Base-by-base conservation (phyloP, 2,888 invertebrate species). In the Hirtodrosophila histrioides region DNA sequence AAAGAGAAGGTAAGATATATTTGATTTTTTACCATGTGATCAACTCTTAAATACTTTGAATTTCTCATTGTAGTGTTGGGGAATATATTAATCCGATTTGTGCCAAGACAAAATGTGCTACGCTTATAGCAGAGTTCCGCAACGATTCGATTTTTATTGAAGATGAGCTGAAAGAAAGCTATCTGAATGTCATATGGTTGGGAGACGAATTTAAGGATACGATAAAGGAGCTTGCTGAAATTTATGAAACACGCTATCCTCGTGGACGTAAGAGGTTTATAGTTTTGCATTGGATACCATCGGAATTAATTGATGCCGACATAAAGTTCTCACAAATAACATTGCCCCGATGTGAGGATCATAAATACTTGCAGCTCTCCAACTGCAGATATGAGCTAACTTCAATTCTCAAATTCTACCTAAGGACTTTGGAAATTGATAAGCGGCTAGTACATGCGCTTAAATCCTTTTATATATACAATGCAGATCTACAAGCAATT, bases 361-460 rank as follows among this genome's bases (percentile, higher is more conserved):
- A 73, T 6, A 3, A 12, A 1, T 75, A 88, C 69, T 55, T 86
- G 39, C 57, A 69, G 62, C 36, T 67, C 43, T 77, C 90, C 0
- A 91, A 93, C 17, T 96, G 95, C 88, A 93, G 93, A 80, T 96
- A 96, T 89, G 95, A 95, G 75, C 92, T 94, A 54, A 94, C 94
- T 65, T 93, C 95, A 48, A 91, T 95, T 48, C 93, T 94, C 7
- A 96, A 96, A 89, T 92, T 95, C 44, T 93, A 93, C n/a, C 94
- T 94, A 93, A 90, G 91, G 3, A 92, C 92, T 56, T 88, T 96
- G 12, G 92, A 93, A 65, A 88, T 89, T 0, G 92, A 84, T 9
- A 84, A 69, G 3, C 75, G 57, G 4, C 17, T 89, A 31, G 53
- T 78, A 35, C 35, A 69, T 46, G 88, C 89, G 0, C 62, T 90